Evolutionary conservation across 2,888 invertebrate species (phyloP).

Genomic region (Drosophila testacea): DNA sequence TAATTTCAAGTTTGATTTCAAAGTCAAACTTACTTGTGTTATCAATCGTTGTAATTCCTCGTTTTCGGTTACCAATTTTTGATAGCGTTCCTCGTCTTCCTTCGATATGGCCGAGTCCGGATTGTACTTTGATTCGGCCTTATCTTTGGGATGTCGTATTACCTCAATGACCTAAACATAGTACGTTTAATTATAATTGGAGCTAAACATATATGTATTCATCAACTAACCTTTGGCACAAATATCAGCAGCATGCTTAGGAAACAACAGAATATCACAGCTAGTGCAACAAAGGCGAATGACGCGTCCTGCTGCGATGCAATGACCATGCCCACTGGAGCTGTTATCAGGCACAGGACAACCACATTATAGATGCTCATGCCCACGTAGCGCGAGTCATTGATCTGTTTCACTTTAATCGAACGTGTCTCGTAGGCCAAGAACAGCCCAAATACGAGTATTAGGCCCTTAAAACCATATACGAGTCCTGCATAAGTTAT

Average conservation of each 20-base stretch:
- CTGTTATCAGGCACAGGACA: conserved; percentile 98
- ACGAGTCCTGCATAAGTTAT: conserved; percentile 90
- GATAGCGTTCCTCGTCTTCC: conserved; percentile 97
- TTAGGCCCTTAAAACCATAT: conserved; percentile 98
- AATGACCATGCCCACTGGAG: conserved; percentile 98
- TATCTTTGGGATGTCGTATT: conserved; percentile 94
- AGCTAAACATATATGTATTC: not conserved
- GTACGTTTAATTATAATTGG: not conserved
- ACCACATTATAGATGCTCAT: conserved; percentile 99
- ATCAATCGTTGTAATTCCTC: conserved; percentile 98
- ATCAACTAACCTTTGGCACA: conserved; percentile 93
- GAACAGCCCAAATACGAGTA: conserved; percentile 98
- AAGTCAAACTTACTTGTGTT: conserved; percentile 89
- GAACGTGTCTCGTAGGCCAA: conserved; percentile 99
- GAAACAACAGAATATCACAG: conserved; percentile 99
- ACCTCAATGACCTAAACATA: conserved; percentile 91
- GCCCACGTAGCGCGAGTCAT: conserved; percentile 99
- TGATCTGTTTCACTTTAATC: conserved; percentile 98
- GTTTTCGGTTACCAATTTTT: conserved; percentile 96
- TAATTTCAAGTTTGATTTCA: not conserved
- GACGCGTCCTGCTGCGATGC: conserved; percentile 99
- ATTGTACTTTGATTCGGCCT: conserved; percentile 94
- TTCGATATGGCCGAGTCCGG: conserved; percentile 92
- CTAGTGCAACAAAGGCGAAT: conserved; percentile 97
- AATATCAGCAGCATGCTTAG: conserved; percentile 99